These are phyloP conservation scores for Drosophila conformis DNA, from an alignment of 2,888 invertebrate genomes.

Conservation along the genomic window DNA sequence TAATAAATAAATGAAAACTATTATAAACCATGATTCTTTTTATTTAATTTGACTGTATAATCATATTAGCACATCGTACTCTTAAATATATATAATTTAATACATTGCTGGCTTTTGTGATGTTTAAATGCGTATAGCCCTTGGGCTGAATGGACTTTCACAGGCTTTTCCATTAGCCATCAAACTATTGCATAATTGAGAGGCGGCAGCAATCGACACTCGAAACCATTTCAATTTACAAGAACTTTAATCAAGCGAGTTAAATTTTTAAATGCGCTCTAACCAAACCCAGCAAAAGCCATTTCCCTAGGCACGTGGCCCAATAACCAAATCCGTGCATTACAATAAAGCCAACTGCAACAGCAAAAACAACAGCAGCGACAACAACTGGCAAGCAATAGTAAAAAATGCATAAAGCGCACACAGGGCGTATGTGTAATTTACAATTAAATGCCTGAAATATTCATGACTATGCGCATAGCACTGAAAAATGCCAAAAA, in stretches of 20 bases:
- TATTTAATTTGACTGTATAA: not conserved
- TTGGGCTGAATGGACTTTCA: slow-evolving; percentile 11
- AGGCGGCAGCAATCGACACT: slow-evolving; percentile 12
- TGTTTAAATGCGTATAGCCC: slow-evolving; percentile 10
- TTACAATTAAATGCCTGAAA: slow-evolving; percentile 78
- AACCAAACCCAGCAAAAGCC: slow-evolving; percentile 18
- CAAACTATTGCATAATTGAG: slow-evolving; percentile 48
- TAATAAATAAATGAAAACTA: not conserved
- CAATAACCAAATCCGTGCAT: slow-evolving; percentile 69
- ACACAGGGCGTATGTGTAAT: slow-evolving; percentile 76
- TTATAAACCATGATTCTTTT: not conserved
- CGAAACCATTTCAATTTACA: slow-evolving; percentile 39
- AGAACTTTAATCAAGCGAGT: slow-evolving; percentile 59
- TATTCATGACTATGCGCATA: slow-evolving; percentile 59
- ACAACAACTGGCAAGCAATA: slow-evolving; percentile 49
- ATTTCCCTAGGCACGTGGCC: slow-evolving; percentile 53
- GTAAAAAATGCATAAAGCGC: slow-evolving; percentile 68
- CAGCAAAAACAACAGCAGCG: slow-evolving; percentile 12
- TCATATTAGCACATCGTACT: not conserved
- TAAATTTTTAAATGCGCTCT: slow-evolving; percentile 53
- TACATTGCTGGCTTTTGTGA: not conserved
- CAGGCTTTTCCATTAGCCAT: slow-evolving; percentile 37
- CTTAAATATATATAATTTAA: not conserved
- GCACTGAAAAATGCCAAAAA: slow-evolving; percentile 42
- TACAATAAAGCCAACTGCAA: slow-evolving; percentile 35